Conservation (phyloP, 2,797 vertebrate genomes). For the Phoxinus dragarum region DNA sequence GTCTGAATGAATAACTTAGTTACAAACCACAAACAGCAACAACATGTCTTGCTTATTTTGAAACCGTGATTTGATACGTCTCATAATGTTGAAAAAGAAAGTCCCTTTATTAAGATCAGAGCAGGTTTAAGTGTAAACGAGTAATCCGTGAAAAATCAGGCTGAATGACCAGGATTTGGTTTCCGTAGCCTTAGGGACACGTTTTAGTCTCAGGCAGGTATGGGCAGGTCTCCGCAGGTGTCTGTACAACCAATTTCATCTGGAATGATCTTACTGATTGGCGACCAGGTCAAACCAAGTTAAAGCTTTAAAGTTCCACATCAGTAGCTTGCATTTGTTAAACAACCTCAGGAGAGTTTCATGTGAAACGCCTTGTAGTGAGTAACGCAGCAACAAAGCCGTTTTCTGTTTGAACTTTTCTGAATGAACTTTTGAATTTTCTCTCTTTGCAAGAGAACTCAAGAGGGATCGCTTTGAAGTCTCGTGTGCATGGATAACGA, state of each 20-base stretch:
- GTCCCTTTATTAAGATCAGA: background rate
- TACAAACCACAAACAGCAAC: background rate
- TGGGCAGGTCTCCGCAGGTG: conserved; percentile 25
- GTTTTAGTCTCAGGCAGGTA: conserved; percentile 35
- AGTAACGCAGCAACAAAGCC: background rate
- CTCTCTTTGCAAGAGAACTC: background rate
- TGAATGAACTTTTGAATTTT: conserved; percentile 35
- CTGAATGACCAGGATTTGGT: conserved; percentile 11
- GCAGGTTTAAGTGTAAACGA: background rate
- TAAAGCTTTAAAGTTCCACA: conserved; percentile 39
- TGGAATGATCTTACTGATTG: conserved; percentile 43
- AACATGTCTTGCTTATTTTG: background rate
- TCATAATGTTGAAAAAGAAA: background rate
- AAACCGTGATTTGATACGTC: background rate
- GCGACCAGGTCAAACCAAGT: conserved; percentile 12
- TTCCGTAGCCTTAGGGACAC: background rate
- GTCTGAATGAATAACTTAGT: too few species aligned
- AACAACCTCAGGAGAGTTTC: background rate
- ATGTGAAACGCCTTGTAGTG: conserved; percentile 1
- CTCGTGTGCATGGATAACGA: background rate
- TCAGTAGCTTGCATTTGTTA: conserved; percentile 30
- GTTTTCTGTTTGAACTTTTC: conserved; percentile 35
- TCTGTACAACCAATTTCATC: conserved; percentile 14
- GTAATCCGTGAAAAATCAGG: conserved; percentile 19
- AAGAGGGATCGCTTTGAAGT: conserved; percentile 39